Percentiles rank a stretch among this genome's conserved stretches.
phyloP scores from a whole-genome alignment of 2,797 vertebrate genomes.

The Brachyrhaphis roseni region DNA sequence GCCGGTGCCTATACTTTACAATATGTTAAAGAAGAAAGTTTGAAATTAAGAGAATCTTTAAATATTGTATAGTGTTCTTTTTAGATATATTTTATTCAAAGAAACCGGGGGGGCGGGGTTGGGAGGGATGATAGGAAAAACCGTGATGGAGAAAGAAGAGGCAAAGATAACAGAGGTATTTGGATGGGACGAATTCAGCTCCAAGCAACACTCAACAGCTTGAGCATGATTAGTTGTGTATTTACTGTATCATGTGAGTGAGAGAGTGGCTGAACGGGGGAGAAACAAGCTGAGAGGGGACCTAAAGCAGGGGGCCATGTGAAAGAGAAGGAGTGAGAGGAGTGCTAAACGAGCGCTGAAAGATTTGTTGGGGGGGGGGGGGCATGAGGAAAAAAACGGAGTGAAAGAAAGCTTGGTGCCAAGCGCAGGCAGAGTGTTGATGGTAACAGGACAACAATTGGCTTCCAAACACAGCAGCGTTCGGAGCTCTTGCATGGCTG shows the following conservation, averaged over 20 bases:
- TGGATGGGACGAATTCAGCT: slow-evolving; percentile 31
- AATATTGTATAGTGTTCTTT: neutral
- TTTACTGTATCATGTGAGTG: slow-evolving; percentile 11
- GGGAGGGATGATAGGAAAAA: neutral
- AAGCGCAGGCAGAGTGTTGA: slow-evolving; percentile 69
- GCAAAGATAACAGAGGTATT: slow-evolving; percentile 22
- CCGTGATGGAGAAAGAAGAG: neutral
- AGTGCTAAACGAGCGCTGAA: slow-evolving; percentile 52
- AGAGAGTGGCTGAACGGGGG: neutral
- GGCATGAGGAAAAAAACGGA: slow-evolving; percentile 41
- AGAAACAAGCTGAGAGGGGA: slow-evolving; percentile 36
- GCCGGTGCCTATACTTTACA: neutral
- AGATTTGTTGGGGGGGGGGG: slow-evolving; percentile 56
- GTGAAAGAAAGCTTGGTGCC: slow-evolving; percentile 54
- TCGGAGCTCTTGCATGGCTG: slow-evolving; percentile 22
- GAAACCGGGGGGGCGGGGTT: neutral
- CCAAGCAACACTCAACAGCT: slow-evolving; percentile 31
- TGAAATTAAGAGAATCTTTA: neutral
- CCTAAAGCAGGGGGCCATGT: slow-evolving; percentile 40
- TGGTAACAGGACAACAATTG: slow-evolving; percentile 70
- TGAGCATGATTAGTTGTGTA: slow-evolving; percentile 28
- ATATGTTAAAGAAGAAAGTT: neutral
- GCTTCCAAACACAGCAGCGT: slow-evolving; percentile 42
- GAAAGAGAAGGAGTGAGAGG: slow-evolving; percentile 39
- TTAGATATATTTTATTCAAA: neutral